Evolutionary conservation across 23 tunicate species (phyloP), one percentile per base, ranked within the genome.

Genomic region (Trididemnum clinides): DNA sequence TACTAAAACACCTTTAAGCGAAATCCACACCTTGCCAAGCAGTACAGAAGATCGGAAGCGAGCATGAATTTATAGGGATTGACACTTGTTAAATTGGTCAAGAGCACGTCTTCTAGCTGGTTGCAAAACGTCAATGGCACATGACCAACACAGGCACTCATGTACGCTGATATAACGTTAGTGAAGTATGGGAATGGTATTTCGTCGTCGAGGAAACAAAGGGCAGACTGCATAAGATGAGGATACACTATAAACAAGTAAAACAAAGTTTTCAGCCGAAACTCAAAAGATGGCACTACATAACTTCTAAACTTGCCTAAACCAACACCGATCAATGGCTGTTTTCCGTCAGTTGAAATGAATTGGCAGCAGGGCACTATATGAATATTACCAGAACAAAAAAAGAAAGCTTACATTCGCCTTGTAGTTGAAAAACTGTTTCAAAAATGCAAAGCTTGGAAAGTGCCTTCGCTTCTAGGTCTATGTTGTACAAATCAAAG

Each of bases 191-290:
- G 30, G n/a, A n/a, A n/a, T n/a, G n/a, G n/a, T n/a, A 4, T 37
- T 2, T 5, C 30, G 28, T 78, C 25, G 25, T 33, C 66, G 25
- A 51, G 25, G 25, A 25, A 78, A 27, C 66, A 54, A 7, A 7
- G 57, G 4, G 75, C 37, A 5, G 75, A 66, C 22, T 74, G 80
- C 27, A 51, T 27, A 23, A 78, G 31, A 2, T 50, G 19, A 19
- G 65, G 66, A 36, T 78, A 74, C 5, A 39, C 81, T 74, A 30
- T 36, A 74, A 44, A n/a, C n/a, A n/a, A n/a, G n/a, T n/a, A n/a
- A n/a, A n/a, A n/a, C n/a, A n/a, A n/a, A n/a, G n/a, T n/a, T n/a
- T n/a, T n/a, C n/a, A n/a, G n/a, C n/a, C n/a, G n/a, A n/a, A n/a
- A n/a, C n/a, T n/a, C n/a, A n/a, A n/a, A n/a, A n/a, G n/a, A n/a